Conservation (phyloP, 2,797 vertebrate genomes). For the Enteromius thamalakanensis region DNA sequence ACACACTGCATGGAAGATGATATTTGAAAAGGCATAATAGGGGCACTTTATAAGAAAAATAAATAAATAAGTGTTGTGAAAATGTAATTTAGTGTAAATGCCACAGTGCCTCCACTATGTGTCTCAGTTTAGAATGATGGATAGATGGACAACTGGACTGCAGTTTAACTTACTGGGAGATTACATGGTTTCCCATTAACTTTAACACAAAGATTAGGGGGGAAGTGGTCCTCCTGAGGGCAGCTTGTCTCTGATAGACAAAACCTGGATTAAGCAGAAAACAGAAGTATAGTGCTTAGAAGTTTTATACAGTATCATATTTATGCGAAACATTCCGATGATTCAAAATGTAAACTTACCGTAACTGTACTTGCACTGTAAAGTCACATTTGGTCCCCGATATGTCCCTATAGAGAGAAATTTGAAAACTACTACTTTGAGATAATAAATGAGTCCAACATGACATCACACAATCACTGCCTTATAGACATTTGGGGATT, state of each 20-base stretch:
- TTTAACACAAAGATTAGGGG: slow-evolving; percentile 97
- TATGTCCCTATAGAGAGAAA: slow-evolving; percentile 87
- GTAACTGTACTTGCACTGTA: slow-evolving; percentile 98
- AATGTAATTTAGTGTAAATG: background rate
- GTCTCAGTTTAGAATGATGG: background rate
- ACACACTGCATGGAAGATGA: too few relatives aligned
- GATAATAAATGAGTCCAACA: background rate
- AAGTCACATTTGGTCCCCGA: slow-evolving; percentile 99
- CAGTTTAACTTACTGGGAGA: slow-evolving; percentile 87
- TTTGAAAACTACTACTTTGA: background rate
- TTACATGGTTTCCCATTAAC: slow-evolving; percentile 98
- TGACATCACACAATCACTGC: background rate
- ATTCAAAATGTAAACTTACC: slow-evolving; percentile 68
- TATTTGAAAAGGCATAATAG: too few relatives aligned
- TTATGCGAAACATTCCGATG: background rate
- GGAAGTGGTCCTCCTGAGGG: slow-evolving; percentile 99
- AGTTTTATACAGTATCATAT: background rate
- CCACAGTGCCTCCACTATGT: background rate
- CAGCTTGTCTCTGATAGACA: slow-evolving; percentile 99
- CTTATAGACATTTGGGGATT: background rate
- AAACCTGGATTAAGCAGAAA: slow-evolving; percentile 77
- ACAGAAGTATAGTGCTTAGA: background rate
- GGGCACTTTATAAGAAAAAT: background rate
- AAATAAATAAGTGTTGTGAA: background rate
- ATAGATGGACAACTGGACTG: background rate